Conservation (phyloP, 2,888 invertebrate genomes). For the Pocota personata region DNA sequence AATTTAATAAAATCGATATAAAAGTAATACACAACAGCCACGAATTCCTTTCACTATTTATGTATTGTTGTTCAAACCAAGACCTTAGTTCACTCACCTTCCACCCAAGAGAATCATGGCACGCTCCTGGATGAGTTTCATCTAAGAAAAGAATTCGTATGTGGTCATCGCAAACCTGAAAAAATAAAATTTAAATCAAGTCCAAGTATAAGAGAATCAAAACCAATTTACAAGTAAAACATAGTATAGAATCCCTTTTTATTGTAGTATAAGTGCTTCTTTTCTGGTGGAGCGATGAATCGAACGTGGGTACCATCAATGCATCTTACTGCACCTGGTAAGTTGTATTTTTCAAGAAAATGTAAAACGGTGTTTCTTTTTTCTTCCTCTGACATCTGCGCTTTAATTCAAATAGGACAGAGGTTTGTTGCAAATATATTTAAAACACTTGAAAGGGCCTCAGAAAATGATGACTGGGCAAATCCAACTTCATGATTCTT, state of each 20-base stretch:
- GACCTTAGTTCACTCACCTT: constrained; percentile 36
- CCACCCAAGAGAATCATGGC: constrained; percentile 47
- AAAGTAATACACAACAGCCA: no score
- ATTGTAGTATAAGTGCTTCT: constrained; percentile 59
- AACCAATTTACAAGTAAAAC: constrained; percentile 41
- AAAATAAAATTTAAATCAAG: background rate
- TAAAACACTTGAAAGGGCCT: background rate
- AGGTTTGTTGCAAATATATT: constrained; percentile 11
- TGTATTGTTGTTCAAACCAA: background rate
- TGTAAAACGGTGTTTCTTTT: constrained; percentile 5
- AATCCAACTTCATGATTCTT: background rate
- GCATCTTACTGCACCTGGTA: constrained; percentile 33
- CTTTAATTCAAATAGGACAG: constrained; percentile 38
- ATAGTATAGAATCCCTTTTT: constrained; percentile 41
- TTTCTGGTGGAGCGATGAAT: constrained; percentile 29
- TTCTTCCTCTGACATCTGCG: constrained; percentile 14
- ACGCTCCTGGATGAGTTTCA: constrained; percentile 31
- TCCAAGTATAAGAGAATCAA: background rate
- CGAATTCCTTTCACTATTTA: no score
- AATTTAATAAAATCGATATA: no score
- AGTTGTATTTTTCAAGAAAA: constrained; percentile 34
- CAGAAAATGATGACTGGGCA: constrained; percentile 24
- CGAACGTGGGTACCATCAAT: constrained; percentile 26
- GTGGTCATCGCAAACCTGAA: constrained; percentile 55
- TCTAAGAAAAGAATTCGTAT: constrained; percentile 21